phyloP scores from a whole-genome alignment of 23 tunicate species.

The Aplidium turbinatum region DNA sequence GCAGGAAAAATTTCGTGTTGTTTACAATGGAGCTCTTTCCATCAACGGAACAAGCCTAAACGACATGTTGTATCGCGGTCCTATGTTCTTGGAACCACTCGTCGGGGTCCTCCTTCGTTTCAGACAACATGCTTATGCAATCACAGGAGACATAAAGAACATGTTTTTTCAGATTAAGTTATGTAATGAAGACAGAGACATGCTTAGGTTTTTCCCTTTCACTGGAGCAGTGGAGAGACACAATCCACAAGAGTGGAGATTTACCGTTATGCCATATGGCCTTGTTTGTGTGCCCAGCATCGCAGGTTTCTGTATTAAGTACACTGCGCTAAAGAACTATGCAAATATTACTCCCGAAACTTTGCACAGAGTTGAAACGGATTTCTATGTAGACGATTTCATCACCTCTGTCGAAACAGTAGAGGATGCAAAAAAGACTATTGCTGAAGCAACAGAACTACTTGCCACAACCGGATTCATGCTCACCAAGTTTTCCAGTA shows the following conservation, averaged over 20 bases:
- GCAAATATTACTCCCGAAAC: background rate
- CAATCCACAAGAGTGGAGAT: background rate
- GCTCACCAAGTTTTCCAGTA: constrained; percentile 16
- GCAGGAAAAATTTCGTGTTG: constrained; percentile 5
- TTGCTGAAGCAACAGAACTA: background rate
- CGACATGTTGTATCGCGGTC: constrained; percentile 15
- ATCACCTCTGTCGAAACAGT: background rate
- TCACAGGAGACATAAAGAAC: constrained; percentile 6
- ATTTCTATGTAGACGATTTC: constrained; percentile 21
- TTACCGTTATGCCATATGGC: constrained; percentile 17
- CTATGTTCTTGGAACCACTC: constrained; percentile 9
- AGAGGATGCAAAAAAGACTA: background rate
- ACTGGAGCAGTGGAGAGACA: background rate
- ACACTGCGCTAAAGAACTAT: constrained; percentile 16
- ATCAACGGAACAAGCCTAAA: background rate
- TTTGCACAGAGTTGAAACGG: background rate
- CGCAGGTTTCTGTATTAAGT: background rate
- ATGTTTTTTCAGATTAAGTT: constrained; percentile 20
- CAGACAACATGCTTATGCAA: constrained; percentile 1
- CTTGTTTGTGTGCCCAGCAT: constrained; percentile 18
- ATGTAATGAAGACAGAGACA: constrained; percentile 3
- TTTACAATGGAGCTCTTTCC: background rate
- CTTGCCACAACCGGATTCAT: constrained; percentile 2
- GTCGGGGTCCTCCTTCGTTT: constrained; percentile 2
- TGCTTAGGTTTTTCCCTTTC: constrained; percentile 9